These are phyloP conservation scores for Druon quercuslanigerum DNA, from an alignment of 1,140 invertebrate genomes.

Conservation along the genomic window DNA sequence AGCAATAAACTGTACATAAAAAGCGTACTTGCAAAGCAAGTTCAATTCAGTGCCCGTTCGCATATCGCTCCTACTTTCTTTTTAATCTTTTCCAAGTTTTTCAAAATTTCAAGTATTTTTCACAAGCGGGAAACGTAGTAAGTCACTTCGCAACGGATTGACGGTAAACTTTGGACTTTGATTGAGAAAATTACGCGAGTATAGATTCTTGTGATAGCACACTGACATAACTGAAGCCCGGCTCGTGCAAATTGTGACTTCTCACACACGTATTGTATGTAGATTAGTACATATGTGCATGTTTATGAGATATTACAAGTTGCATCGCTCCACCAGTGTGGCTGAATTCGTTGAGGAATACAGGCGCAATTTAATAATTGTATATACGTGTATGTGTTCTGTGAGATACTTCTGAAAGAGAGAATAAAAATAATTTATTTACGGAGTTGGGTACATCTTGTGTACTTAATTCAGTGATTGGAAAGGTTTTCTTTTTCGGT, in stretches of 20 bases:
- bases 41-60: neutral
- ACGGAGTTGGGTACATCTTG: neutral
- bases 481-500: neutral
- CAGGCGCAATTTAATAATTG: slow-evolving; percentile 31
- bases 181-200: slow-evolving; percentile 26
- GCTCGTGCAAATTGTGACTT: slow-evolving; percentile 17
- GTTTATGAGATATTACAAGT: slow-evolving; percentile 22
- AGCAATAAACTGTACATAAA: neutral
- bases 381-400: slow-evolving; percentile 20
- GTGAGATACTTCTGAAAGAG: neutral
- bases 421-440: neutral
- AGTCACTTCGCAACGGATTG: neutral
- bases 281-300: slow-evolving; percentile 20
- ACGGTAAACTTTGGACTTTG: slow-evolving; percentile 35
- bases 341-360: slow-evolving; percentile 3
- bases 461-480: slow-evolving; percentile 16
- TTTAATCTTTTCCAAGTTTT: neutral
- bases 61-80: neutral
- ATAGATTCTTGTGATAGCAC: slow-evolving; percentile 33
- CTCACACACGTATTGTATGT: slow-evolving; percentile 24
- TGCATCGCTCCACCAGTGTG: slow-evolving; percentile 31
- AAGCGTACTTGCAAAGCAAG: neutral
- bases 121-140: neutral
- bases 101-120: slow-evolving; percentile 4
- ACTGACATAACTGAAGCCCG: slow-evolving; percentile 18